phyloP scores from a whole-genome alignment of 2,113 vertebrate species.

The Sprattus sprattus region DNA sequence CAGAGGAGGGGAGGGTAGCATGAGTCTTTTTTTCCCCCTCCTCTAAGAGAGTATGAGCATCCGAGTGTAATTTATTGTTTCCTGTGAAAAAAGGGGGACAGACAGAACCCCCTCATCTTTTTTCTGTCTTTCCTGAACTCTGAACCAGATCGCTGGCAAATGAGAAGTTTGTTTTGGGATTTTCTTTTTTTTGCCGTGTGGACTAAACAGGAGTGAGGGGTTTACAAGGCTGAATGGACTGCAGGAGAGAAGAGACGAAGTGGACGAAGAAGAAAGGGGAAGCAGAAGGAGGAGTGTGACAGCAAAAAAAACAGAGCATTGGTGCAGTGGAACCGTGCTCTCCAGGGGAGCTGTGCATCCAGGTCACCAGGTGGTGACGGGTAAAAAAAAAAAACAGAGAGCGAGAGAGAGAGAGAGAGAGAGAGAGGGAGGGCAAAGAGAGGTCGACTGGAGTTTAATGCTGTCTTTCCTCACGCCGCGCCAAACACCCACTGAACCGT shows the following conservation, averaged over 20 bases:
- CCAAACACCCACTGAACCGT: background rate
- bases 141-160: conserved; percentile 56
- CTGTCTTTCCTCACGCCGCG: background rate
- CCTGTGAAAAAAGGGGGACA: conserved; percentile 65
- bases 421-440: background rate
- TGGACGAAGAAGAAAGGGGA: background rate
- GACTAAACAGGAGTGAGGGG: background rate
- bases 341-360: background rate
- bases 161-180: conserved; percentile 59
- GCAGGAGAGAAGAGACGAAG: conserved; percentile 36
- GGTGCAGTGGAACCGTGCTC: conserved; percentile 13
- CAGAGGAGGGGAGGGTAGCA: conserved; percentile 3
- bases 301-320: background rate
- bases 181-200: conserved; percentile 45
- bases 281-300: background rate
- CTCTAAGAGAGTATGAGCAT: conserved; percentile 49
- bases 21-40: background rate
- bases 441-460: conserved; percentile 19
- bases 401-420: background rate
- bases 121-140: conserved; percentile 65
- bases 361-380: conserved; percentile 17
- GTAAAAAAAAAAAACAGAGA: background rate
- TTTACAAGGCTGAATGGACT: background rate
- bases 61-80: conserved; percentile 77
- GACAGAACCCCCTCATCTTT: background rate